Conservation (phyloP, 2,113 vertebrate species). For the Myanophis thanlyinensis region DNA sequence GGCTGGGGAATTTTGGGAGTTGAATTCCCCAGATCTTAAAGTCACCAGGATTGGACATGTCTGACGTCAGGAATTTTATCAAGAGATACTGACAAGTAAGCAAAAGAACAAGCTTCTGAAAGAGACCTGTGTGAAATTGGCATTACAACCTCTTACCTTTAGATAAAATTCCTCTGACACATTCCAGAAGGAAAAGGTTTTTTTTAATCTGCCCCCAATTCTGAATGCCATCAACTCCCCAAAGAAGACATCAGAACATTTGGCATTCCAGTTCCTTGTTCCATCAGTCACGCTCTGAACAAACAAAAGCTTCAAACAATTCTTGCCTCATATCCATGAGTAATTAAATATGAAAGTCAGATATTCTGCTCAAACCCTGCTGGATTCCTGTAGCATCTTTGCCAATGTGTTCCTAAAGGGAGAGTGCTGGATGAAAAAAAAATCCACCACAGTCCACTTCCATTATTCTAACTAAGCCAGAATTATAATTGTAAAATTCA, state of each 20-base stretch:
- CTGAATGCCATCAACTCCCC: not conserved
- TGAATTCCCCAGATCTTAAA: not conserved
- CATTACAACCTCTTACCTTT: not conserved
- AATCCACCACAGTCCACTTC: not conserved
- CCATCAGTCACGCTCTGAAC: conserved; percentile 22
- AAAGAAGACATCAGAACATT: conserved; percentile 13
- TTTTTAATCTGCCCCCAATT: not conserved
- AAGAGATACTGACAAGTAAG: not conserved
- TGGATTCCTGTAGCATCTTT: conserved; percentile 33
- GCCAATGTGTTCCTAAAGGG: conserved; percentile 25
- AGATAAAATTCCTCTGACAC: not conserved
- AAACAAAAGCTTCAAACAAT: conserved; percentile 46
- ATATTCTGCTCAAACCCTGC: conserved; percentile 42
- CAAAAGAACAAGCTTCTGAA: fast-evolving
- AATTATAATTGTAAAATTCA: conserved; percentile 25
- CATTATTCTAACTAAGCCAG: conserved; percentile 34
- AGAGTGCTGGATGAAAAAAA: not conserved
- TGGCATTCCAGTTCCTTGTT: conserved; percentile 36
- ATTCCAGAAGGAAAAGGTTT: conserved; percentile 8
- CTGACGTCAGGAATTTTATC: not conserved
- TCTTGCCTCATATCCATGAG: conserved; percentile 40
- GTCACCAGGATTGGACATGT: not conserved
- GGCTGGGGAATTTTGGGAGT: not conserved
- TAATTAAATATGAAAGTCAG: conserved; percentile 57
- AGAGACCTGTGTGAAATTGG: not conserved